Evolutionary conservation across 2,888 invertebrate species (phyloP), one percentile per base, ranked within the genome.

Genomic region (Nowickia ferox): DNA sequence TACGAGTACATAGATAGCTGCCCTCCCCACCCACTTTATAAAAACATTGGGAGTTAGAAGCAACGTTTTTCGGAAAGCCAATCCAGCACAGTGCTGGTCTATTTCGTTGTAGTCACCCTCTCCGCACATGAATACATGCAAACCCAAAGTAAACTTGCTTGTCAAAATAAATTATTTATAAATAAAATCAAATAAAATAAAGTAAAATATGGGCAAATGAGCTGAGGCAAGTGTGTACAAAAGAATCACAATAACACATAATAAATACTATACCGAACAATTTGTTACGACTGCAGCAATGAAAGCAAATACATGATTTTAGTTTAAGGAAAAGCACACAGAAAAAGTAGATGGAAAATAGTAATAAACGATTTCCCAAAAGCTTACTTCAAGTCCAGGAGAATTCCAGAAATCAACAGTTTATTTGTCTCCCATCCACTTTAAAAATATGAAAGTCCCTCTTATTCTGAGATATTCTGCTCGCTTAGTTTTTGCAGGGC

Each of bases 121-220:
- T 2, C 15, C 2, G n/a, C 38, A 59, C 38, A 46, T 65, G 9
- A 65, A 46, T 22, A 10, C 65, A 59, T 40, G 68, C 19, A 69
- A 59, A 72, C 53, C 66, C 22, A 69, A 84, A 79, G 61, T 84
- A 55, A 46, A 69, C 63, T 82, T 71, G 40, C 19, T 46, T 65
- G 82, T 71, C 76, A 57, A 55, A 76, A 82, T 76, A 71, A 76
- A 82, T 76, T 82, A 76, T 68, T 53, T 22, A 76, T 48, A 69
- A 69, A 72, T 9, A n/a, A 66, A 74, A 74, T 44, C 44, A 65
- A 65, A 65, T 46, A 30, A 65, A 53, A 40, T 17, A 9, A 44
- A 46, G 44, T 61, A 11, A 44, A 71, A 53, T 5, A 30, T 30
- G 30, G 30, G 30, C 30, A 40, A 40, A 79, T 42, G 53, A 19